These are phyloP conservation scores for Plutomurus gul DNA, from an alignment of 1,140 invertebrate species.

Conservation along the genomic window DNA sequence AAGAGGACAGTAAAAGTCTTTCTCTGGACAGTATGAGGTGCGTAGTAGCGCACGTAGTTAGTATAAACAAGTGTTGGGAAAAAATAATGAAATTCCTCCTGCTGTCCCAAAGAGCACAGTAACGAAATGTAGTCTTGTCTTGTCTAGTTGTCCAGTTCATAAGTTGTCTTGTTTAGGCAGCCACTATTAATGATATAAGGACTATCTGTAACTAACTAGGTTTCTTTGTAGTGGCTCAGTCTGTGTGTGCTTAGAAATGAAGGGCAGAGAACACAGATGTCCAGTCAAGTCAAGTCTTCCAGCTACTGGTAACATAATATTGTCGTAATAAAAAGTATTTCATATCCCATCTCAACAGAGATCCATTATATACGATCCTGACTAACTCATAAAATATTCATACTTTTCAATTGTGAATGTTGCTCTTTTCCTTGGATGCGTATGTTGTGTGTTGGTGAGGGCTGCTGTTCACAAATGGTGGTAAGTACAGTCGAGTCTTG, in stretches of 20 bases:
- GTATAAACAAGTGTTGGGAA: not conserved
- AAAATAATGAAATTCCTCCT: constrained; percentile 13
- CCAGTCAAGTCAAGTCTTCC: not conserved
- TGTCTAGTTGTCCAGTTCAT: not conserved
- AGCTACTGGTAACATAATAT: constrained; percentile 24
- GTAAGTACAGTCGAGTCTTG: no score
- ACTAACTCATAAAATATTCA: constrained; percentile 46
- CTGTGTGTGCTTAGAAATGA: not conserved
- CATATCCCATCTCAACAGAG: not conserved
- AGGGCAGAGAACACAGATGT: constrained; percentile 1
- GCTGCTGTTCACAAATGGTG: not conserved
- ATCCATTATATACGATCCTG: constrained; percentile 12
- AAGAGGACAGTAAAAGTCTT: not conserved
- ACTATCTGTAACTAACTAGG: no score
- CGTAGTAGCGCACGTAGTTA: not conserved
- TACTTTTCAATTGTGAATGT: not conserved
- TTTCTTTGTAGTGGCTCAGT: no score
- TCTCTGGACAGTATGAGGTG: not conserved
- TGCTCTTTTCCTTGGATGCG: not conserved
- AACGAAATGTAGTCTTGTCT: not conserved
- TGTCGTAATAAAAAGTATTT: constrained; percentile 28
- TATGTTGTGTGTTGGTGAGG: not conserved
- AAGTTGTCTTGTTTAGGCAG: not conserved
- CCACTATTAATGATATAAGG: no score
- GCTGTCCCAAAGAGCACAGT: not conserved